Evolutionary conservation across 2,797 vertebrate genomes (phyloP).

Genomic region (Leptoclinus maculatus): DNA sequence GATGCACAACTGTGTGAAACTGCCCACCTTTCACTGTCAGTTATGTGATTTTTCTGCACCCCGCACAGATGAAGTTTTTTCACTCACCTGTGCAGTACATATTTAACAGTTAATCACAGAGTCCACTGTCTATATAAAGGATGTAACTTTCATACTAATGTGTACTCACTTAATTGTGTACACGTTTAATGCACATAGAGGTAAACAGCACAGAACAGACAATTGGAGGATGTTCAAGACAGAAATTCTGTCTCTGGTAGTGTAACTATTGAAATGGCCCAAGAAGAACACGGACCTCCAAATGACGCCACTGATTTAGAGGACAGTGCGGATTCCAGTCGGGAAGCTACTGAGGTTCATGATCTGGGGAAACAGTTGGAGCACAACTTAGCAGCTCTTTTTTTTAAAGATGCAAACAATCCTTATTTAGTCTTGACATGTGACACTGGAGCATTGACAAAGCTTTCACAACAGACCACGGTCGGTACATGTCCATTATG

Average conservation of each 20-base stretch:
- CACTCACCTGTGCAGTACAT: constrained; percentile 6
- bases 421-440: neutral
- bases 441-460: neutral
- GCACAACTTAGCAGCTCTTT: no score
- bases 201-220: constrained; percentile 7
- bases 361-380: no score
- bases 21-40: constrained; percentile 11
- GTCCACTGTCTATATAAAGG: constrained; percentile 15
- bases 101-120: constrained; percentile 18
- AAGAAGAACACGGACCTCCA: neutral
- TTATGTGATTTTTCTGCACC: constrained; percentile 25
- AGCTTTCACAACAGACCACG: no score
- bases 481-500: no score
- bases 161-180: neutral
- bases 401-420: no score
- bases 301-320: neutral
- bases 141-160: constrained; percentile 7
- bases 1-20: neutral
- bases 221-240: constrained; percentile 15
- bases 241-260: neutral
- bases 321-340: neutral
- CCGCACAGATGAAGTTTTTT: constrained; percentile 14
- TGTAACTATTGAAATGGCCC: neutral
- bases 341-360: no score
- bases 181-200: constrained; percentile 24